phyloP scores from a whole-genome alignment of 2,113 vertebrate species.

The Myiagra hebetior region DNA sequence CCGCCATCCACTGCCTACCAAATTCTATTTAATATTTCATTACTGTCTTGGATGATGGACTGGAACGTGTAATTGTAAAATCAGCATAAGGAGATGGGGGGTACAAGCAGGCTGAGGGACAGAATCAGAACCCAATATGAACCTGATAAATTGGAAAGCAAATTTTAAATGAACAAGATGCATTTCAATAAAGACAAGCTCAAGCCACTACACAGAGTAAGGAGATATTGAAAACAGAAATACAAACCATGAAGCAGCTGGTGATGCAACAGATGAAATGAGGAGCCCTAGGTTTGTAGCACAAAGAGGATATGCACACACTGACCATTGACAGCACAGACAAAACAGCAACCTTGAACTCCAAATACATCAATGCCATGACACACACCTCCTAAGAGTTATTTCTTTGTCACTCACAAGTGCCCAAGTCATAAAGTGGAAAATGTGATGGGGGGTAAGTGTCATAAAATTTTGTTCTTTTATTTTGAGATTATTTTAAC shows the following conservation, averaged over 20 bases:
- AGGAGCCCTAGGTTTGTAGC: not conserved
- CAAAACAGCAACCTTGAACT: not conserved
- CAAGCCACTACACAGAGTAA: not conserved
- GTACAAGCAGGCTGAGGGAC: not conserved
- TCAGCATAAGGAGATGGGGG: not conserved
- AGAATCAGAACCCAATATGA: not conserved
- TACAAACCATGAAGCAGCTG: not conserved
- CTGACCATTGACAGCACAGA: not conserved
- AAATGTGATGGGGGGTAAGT: not conserved
- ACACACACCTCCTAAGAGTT: not conserved
- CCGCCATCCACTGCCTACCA: accelerated
- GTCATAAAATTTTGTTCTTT: not conserved
- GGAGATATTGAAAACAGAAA: not conserved
- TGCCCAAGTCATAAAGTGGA: not conserved
- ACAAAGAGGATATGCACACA: not conserved
- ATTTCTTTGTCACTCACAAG: not conserved
- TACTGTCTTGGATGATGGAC: not conserved
- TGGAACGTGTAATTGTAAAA: not conserved
- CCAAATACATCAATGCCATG: not conserved
- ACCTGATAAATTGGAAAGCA: not conserved
- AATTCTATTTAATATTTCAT: not conserved
- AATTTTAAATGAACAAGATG: not conserved
- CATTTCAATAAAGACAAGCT: not conserved
- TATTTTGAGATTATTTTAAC: not conserved
- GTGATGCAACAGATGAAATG: not conserved